A percentile compares a stretch with the other conserved stretches of the same genome.
Conservation (phyloP, 1,140 invertebrate species). For the Mamestra configurata region DNA sequence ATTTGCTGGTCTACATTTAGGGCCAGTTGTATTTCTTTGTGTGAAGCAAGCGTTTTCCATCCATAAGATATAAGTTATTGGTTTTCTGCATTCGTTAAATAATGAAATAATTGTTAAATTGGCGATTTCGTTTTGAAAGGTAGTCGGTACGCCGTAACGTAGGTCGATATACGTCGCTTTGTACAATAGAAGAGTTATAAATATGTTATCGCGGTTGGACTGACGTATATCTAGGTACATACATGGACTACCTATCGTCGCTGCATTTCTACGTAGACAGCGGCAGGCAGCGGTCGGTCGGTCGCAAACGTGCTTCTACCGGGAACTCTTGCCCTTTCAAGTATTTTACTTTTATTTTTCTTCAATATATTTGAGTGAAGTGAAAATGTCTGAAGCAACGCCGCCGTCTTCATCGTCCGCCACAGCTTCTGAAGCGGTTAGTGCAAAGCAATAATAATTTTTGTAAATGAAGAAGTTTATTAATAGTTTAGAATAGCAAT, state of each 20-base stretch:
- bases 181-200: neutral
- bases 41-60: neutral
- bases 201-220: neutral
- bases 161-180: too few species aligned
- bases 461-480: too few species aligned
- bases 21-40: neutral
- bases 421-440: too few species aligned
- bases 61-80: neutral
- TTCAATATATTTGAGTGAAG: neutral
- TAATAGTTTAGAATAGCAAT: too few species aligned
- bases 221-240: neutral
- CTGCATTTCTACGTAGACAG: slow-evolving; percentile 7
- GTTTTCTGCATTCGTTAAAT: neutral
- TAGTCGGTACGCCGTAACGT: neutral
- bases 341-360: neutral
- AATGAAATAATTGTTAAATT: neutral
- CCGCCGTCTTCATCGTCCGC: neutral
- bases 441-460: too few species aligned
- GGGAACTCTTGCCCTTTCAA: neutral
- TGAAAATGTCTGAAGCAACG: neutral
- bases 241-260: neutral
- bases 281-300: too few species aligned
- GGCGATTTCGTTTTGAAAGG: neutral
- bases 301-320: neutral
- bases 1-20: neutral